Conservation (phyloP, 64 coral and sea anemone genomes). For the Montipora sp. region DNA sequence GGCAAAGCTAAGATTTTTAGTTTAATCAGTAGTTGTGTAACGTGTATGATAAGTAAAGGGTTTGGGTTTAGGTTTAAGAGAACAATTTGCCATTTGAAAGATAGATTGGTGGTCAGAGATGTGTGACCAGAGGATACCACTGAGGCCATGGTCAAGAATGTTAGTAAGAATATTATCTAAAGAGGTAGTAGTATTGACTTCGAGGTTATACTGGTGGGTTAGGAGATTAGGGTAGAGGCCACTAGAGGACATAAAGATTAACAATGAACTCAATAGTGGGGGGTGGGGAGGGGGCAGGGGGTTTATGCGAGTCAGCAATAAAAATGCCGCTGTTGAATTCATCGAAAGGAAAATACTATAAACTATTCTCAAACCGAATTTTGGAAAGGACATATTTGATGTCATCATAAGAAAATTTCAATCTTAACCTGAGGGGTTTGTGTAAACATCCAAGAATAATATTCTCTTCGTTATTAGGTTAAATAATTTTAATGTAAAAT, state of each 20-base stretch:
- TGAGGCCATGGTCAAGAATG: not conserved
- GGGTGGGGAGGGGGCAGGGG: not conserved
- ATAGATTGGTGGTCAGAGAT: conserved; percentile 24
- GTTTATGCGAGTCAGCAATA: not conserved
- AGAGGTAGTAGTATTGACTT: not conserved
- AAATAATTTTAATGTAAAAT: conserved; percentile 58
- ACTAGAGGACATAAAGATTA: not conserved
- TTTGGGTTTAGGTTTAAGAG: conserved; percentile 19
- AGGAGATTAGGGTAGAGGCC: not conserved
- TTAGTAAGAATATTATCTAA: conserved; percentile 36
- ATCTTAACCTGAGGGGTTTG: conserved; percentile 49
- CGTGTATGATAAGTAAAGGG: not conserved
- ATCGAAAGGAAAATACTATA: conserved; percentile 37
- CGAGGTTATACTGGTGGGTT: conserved; percentile 20
- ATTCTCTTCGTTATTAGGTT: conserved; percentile 55
- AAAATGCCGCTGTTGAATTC: conserved; percentile 45
- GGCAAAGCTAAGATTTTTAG: not conserved
- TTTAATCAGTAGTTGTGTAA: not conserved
- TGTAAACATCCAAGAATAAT: conserved; percentile 41
- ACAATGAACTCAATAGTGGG: not conserved
- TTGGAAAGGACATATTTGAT: conserved; percentile 38
- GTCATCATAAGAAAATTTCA: conserved; percentile 36
- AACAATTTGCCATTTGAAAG: conserved; percentile 6
- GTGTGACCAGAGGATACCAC: not conserved
- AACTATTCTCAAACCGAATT: conserved; percentile 58